Evolutionary conservation across 2,888 invertebrate genomes (phyloP), one percentile per base, ranked within the genome.

Genomic region (Lasioglossum malachurum): DNA sequence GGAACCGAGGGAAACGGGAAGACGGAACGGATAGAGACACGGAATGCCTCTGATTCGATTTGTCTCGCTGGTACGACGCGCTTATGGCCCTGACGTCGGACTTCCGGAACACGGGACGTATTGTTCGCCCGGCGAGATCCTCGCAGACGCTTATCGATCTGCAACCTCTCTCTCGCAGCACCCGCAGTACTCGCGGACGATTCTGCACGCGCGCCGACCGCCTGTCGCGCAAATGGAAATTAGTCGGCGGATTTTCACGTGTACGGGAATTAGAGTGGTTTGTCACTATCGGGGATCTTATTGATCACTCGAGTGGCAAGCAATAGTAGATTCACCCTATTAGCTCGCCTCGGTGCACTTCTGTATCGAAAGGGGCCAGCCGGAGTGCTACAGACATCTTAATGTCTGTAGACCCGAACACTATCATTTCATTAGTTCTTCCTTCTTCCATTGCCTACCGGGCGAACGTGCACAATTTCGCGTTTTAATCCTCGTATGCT

Each of bases 71-170:
- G 83, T 76, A 81, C 87, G 87, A 87, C 87, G 87, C 81, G 87
- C 87, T 87, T 82, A 87, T 84, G 87, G 84, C 87, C 84, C 87
- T 87, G 87, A 84, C 87, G 87, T 84, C 84, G 81, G 81, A 87
- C 87, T 87, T 87, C 87, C 87, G 87, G 87, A 79, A 87, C 84
- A 87, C 77, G 71, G 77, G 87, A 87, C 87, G 87, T 87, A 87
- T 87, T 87, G 87, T 87, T 87, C 81, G 81, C 81, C 79, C 67
- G 75, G 80, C 75, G 87, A 78, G 80, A 79, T 83, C 78, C 77
- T 60, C 82, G 83, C 35, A 75, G 81, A 84, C 84, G 76, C 46
- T 16, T 87, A 87, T 87, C 87, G 87, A 87, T 87, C 79, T 57
- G 75, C 53, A 10, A 53, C 8, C 53, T 53, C 8, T n/a, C 14